A percentile compares a stretch with the other conserved stretches of the same genome.
phyloP scores from a whole-genome alignment of 30 jellyfish, hydroid and myxozoan species.

The Aurelia coerulea region DNA sequence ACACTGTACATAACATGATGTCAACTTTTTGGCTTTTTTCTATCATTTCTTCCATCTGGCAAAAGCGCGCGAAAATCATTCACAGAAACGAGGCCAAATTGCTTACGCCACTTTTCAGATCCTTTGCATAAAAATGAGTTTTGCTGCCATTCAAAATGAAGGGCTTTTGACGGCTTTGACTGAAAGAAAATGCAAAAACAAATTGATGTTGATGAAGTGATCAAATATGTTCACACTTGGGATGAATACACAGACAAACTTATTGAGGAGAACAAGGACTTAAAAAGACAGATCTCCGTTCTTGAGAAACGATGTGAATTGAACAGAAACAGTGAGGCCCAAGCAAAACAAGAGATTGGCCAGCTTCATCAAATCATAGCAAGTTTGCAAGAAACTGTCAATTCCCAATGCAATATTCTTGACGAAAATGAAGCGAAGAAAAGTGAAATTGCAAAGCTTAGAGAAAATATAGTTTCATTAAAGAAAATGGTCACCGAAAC shows the following conservation, averaged over 20 bases:
- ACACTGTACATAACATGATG: no score
- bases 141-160: no score
- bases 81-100: conserved; percentile 6
- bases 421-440: conserved; percentile 43
- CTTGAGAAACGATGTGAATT: conserved; percentile 51
- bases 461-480: conserved; percentile 1
- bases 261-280: conserved; percentile 41
- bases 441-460: conserved; percentile 18
- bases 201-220: conserved; percentile 45
- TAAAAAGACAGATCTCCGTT: conserved; percentile 19
- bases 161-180: no score
- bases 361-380: conserved; percentile 48
- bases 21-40: no score
- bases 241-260: conserved; percentile 55
- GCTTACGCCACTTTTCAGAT: background rate
- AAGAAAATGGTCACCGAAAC: background rate
- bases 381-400: conserved; percentile 45
- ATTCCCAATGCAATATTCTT: conserved; percentile 27
- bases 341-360: conserved; percentile 54
- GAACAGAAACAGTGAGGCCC: conserved; percentile 53
- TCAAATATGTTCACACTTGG: conserved; percentile 50
- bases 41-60: no score
- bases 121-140: no score
- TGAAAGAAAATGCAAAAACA: conserved; percentile 24
- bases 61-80: conserved; percentile 6